A percentile compares a stretch with the other conserved stretches of the same genome.
Evolutionary conservation across 92 coral and sea anemone genomes (phyloP).

Genomic region (Siderastrea siderea): DNA sequence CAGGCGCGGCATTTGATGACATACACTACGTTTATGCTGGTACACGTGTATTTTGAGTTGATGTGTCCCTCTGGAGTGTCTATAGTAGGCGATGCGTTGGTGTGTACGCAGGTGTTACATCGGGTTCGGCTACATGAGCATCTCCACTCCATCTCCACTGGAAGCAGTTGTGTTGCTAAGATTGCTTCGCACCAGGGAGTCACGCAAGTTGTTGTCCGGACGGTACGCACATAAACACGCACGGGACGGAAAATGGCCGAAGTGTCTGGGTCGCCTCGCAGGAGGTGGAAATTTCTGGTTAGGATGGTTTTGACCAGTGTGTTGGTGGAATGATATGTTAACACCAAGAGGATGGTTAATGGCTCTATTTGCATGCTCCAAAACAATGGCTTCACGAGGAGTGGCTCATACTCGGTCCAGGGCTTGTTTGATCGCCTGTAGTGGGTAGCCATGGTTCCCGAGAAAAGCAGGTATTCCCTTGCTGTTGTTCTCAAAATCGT

Average conservation of each 20-base stretch:
- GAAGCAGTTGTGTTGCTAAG: not conserved
- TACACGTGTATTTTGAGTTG: not conserved
- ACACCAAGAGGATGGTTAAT: too few species aligned
- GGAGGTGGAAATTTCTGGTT: too few species aligned
- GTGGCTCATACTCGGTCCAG: not conserved
- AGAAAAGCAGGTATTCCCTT: conserved; percentile 27
- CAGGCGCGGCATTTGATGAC: not conserved
- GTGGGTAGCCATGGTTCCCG: conserved; percentile 50
- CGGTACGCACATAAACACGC: not conserved
- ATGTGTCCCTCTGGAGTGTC: not conserved
- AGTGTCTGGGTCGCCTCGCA: too few species aligned
- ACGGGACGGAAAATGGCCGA: too few species aligned
- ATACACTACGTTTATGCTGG: not conserved
- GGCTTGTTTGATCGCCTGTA: conserved; percentile 39
- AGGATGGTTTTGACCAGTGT: too few species aligned
- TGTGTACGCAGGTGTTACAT: not conserved
- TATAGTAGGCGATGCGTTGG: not conserved
- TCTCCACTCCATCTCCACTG: not conserved
- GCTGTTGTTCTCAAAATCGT: conserved; percentile 22
- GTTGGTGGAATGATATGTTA: too few species aligned
- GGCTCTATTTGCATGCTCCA: too few species aligned
- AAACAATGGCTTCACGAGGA: too few species aligned
- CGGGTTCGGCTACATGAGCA: too few species aligned
- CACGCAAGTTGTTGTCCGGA: not conserved
- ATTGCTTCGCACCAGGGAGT: not conserved